Evolutionary conservation across 2,888 invertebrate species (phyloP).

Genomic region (Xylota segnis): DNA sequence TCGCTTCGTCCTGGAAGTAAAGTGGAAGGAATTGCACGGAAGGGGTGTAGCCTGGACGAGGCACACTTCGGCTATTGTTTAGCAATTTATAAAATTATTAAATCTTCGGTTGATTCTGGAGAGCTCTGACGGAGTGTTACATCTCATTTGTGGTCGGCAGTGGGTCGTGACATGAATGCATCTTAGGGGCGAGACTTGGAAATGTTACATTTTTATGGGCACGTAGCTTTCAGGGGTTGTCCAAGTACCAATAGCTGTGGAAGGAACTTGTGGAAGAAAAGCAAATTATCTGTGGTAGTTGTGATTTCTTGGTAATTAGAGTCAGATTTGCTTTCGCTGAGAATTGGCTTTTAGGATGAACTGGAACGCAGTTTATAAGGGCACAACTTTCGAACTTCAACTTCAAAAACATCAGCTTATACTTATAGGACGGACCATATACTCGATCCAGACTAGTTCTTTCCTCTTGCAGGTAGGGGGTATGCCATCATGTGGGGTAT

Average conservation of each 20-base stretch:
- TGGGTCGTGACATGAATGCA: conserved; percentile 1
- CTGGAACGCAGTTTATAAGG: too few species aligned
- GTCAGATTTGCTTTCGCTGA: too few species aligned
- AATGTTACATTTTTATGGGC: neutral
- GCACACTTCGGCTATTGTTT: conserved; percentile 31
- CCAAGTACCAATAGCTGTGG: neutral
- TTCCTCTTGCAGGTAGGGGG: too few species aligned
- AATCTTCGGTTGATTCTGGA: neutral
- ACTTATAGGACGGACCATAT: too few species aligned
- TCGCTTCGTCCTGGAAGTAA: neutral
- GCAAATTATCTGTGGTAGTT: neutral
- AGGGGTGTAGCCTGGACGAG: neutral
- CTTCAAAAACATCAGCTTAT: too few species aligned
- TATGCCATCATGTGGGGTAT: too few species aligned
- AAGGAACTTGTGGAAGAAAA: neutral
- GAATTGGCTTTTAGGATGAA: too few species aligned
- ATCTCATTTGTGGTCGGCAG: neutral
- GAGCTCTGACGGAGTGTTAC: neutral
- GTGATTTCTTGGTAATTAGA: too few species aligned
- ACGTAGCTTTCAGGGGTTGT: neutral
- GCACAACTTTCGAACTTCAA: too few species aligned
- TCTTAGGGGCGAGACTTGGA: neutral
- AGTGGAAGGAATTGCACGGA: neutral
- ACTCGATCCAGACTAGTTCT: too few species aligned
- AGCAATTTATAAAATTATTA: conserved; percentile 26